These are phyloP conservation scores for Lacerta agilis DNA, from an alignment of 2,797 vertebrate species.

Conservation along the genomic window DNA sequence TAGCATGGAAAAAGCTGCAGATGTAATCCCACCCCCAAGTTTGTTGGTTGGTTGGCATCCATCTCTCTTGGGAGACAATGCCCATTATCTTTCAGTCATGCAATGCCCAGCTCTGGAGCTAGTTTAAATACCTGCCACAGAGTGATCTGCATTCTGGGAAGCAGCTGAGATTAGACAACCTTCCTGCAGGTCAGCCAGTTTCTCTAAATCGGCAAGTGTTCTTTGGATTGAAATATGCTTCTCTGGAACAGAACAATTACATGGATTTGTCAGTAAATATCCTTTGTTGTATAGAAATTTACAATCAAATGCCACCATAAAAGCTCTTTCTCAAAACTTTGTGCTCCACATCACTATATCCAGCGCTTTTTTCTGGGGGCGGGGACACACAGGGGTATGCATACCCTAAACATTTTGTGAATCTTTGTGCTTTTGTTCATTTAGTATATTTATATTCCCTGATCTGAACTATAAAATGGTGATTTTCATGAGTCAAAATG, in stretches of 20 bases:
- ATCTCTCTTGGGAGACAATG: too few relatives aligned
- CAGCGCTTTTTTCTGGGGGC: too few relatives aligned
- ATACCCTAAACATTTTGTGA: too few relatives aligned
- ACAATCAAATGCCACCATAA: neutral
- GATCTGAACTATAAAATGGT: too few relatives aligned
- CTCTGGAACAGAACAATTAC: conserved; percentile 74
- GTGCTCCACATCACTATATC: neutral
- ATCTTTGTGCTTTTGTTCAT: too few relatives aligned
- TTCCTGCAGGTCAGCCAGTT: conserved; percentile 85
- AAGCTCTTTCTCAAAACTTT: neutral
- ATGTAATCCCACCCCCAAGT: neutral
- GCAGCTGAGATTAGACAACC: conserved; percentile 71
- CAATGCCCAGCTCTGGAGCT: neutral
- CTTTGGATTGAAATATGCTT: conserved; percentile 94
- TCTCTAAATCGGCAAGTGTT: conserved; percentile 88
- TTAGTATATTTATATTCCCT: too few relatives aligned
- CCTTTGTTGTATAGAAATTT: neutral
- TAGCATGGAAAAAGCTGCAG: neutral
- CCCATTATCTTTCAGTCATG: neutral
- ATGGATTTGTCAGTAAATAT: neutral
- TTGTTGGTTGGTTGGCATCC: too few relatives aligned
- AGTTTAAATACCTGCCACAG: conserved; percentile 55
- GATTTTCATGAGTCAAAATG: too few relatives aligned
- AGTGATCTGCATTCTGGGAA: conserved; percentile 60
- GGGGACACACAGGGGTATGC: too few relatives aligned